Base-by-base conservation (phyloP, 1,140 invertebrate genomes). In the Samia ricini region DNA sequence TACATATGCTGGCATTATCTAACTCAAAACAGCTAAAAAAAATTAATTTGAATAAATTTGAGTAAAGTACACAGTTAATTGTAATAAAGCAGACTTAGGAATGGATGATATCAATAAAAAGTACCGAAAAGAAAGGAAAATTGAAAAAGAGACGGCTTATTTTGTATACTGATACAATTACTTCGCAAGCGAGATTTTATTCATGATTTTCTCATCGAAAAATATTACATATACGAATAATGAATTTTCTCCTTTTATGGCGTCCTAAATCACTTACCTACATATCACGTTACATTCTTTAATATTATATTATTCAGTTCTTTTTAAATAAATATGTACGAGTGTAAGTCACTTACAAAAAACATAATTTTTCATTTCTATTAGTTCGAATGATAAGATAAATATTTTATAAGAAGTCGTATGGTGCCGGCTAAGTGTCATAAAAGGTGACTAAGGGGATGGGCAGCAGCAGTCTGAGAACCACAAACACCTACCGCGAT, bases 161-260 rank as follows among this genome's bases (percentile, higher is more conserved):
- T 64, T 23, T 49, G 19, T 61, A 57, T 42, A 62, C 56, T 66
- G 64, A 58, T 61, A 26, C 48, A 59, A 62, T 61, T 61, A 66
- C 59, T 24, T 26, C 21, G 48, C 33, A 36, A 59, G 50, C 56
- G 56, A 59, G 33, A 66, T 66, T 58, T 58, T 66, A 66, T 66
- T 62, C 61, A 66, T 61, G 51, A 58, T 61, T n/a, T n/a, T 26
- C 24, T 42, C 20, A 57, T 61, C 54, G 49, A 57, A 57, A 65
- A 60, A 57, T 36, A 29, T 33, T 56, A 24, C 36, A 42, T 61
- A 23, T 64, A 6, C 50, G 57, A 24, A 22, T 60, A 64, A 64
- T 56, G 57, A 60, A 60, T 60, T 29, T 42, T 64, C 51, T 52
- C 51, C 19, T 60, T 36, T 56, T 60, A 56, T 56, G 12, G 24